Conservation (phyloP, 2,888 invertebrate species). For the Antheraea assamensis region DNA sequence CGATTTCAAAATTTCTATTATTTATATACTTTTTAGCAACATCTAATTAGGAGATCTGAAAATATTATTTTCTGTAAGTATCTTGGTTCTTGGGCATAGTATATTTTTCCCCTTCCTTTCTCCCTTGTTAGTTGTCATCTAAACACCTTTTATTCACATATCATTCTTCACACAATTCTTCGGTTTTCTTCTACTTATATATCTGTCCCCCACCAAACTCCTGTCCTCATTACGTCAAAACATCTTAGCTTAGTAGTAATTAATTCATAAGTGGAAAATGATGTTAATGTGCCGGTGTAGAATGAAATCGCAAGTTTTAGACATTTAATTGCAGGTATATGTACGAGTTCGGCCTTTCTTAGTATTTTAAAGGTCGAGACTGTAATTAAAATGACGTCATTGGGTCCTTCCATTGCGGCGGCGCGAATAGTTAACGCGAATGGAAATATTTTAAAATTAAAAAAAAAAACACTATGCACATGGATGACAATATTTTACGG, state of each 20-base stretch:
- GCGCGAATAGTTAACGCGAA: neutral
- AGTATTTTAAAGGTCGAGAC: neutral
- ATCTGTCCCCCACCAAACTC: no score
- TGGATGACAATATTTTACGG: neutral
- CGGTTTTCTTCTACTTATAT: no score
- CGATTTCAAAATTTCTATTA: no score
- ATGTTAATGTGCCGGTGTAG: neutral
- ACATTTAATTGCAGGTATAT: neutral
- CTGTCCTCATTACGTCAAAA: neutral
- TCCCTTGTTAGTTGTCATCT: no score
- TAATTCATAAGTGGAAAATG: neutral
- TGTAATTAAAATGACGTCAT: neutral
- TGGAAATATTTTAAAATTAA: constrained; percentile 1
- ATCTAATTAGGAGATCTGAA: no score
- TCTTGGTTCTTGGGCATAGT: no score
- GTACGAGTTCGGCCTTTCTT: constrained; percentile 3
- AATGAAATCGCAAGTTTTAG: neutral
- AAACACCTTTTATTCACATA: no score
- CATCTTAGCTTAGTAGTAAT: neutral
- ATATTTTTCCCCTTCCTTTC: no score
- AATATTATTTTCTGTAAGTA: no score
- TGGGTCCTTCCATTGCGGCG: neutral
- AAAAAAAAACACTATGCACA: neutral
- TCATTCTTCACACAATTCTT: no score
- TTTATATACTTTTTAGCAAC: no score